Evolutionary conservation across 1,140 invertebrate genomes (phyloP).

Genomic region (Ylistrum balloti): DNA sequence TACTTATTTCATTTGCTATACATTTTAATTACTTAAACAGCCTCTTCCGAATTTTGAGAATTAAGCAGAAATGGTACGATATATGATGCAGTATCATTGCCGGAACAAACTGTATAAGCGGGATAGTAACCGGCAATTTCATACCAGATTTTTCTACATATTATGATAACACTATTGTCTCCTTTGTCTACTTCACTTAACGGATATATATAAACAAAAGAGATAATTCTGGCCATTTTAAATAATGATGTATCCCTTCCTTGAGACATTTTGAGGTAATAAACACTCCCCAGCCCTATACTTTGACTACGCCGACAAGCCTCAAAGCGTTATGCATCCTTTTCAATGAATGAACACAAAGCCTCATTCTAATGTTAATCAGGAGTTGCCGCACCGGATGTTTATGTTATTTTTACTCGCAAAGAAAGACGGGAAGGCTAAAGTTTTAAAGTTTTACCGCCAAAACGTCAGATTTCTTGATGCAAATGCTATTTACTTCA

Average conservation of each 20-base stretch:
- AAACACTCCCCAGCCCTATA: background rate
- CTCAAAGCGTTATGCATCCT: slow-evolving; percentile 1
- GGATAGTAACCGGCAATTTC: background rate
- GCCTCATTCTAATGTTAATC: slow-evolving; percentile 38
- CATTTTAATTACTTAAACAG: background rate
- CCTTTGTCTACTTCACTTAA: background rate
- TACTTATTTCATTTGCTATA: background rate
- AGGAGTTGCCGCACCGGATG: background rate
- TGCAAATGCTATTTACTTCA: slow-evolving; percentile 11
- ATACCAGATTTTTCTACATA: background rate
- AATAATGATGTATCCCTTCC: slow-evolving; percentile 10
- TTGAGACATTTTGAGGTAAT: slow-evolving; percentile 3
- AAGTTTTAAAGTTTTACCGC: slow-evolving; percentile 33
- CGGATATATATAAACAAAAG: background rate
- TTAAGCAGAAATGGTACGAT: background rate
- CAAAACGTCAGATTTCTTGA: slow-evolving; percentile 22
- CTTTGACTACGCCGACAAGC: background rate
- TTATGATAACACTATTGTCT: background rate
- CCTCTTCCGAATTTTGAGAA: background rate
- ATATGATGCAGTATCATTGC: background rate
- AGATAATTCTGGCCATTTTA: background rate
- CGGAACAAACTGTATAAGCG: background rate
- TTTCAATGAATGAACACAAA: slow-evolving; percentile 29
- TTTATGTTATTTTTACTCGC: slow-evolving; percentile 3
- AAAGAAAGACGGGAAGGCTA: slow-evolving; percentile 32